phyloP scores from a whole-genome alignment of 2,797 vertebrate genomes.

The Dallia pectoralis region DNA sequence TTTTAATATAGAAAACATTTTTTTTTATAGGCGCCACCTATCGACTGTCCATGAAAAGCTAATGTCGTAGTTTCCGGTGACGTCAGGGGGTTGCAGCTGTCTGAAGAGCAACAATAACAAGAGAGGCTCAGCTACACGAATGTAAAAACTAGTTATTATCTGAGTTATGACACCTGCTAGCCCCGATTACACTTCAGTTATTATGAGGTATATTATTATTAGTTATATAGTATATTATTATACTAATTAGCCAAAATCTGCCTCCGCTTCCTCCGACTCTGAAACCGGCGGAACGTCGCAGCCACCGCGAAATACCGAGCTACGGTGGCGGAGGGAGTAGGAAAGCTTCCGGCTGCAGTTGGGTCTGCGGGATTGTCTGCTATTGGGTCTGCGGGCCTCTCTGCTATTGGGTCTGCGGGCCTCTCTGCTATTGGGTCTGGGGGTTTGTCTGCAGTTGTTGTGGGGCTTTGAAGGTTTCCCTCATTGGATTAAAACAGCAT shows the following conservation, averaged over 20 bases:
- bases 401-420: constrained; percentile 85
- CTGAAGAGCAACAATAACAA: constrained; percentile 86
- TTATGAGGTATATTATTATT: no score
- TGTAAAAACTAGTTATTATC: constrained; percentile 29
- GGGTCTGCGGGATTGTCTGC: constrained; percentile 83
- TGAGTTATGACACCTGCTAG: constrained; percentile 37
- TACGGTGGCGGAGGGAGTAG: constrained; percentile 81
- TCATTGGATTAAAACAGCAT: constrained; percentile 49
- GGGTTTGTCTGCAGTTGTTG: constrained; percentile 75
- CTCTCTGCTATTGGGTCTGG: constrained; percentile 83
- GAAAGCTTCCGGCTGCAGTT: constrained; percentile 83
- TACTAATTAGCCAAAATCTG: constrained; percentile 81
- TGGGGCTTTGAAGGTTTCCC: constrained; percentile 61
- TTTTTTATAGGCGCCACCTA: constrained; percentile 24
- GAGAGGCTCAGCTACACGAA: constrained; percentile 36
- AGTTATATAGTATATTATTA: no score
- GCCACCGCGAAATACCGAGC: constrained; percentile 81
- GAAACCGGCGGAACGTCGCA: constrained; percentile 79
- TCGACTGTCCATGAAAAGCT: constrained; percentile 61
- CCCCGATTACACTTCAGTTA: constrained; percentile 36
- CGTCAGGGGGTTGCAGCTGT: constrained; percentile 87
- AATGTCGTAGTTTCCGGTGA: constrained; percentile 91
- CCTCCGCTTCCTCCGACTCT: constrained; percentile 81
- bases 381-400: no score
- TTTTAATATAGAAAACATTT: neutral